Conservation (phyloP, 2,113 vertebrate species). For the Ascaphus truei region DNA sequence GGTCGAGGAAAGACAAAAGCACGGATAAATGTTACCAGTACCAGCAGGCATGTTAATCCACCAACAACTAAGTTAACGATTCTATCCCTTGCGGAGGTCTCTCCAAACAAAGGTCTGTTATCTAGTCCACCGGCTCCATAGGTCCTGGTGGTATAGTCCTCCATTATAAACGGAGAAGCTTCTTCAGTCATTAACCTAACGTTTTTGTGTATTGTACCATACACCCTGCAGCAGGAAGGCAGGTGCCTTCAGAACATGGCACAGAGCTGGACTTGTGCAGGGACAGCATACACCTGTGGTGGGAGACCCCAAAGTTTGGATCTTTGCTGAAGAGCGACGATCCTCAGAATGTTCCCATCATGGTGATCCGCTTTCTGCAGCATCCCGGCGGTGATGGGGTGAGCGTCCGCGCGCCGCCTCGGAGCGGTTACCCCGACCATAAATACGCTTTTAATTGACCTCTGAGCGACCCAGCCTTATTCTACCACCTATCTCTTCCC, state of each 20-base stretch:
- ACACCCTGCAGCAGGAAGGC: neutral
- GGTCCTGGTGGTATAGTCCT: constrained; percentile 76
- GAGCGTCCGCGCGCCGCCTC: too few species aligned
- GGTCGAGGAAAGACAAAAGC: constrained; percentile 78
- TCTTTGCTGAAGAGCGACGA: neutral
- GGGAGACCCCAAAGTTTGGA: neutral
- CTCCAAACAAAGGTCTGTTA: constrained; percentile 89
- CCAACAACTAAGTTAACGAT: constrained; percentile 89
- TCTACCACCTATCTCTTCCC: too few species aligned
- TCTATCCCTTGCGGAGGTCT: constrained; percentile 89
- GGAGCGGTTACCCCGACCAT: too few species aligned
- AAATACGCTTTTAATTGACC: too few species aligned
- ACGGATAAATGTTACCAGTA: constrained; percentile 80
- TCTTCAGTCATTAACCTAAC: constrained; percentile 32
- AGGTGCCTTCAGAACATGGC: constrained; percentile 26
- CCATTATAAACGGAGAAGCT: constrained; percentile 63
- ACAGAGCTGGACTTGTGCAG: constrained; percentile 1
- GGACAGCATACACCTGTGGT: neutral
- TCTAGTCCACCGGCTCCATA: constrained; percentile 86
- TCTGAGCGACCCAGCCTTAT: too few species aligned
- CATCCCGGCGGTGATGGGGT: too few species aligned
- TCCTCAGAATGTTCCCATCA: constrained; percentile 9
- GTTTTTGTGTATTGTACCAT: constrained; percentile 16
- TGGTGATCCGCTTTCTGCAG: neutral
- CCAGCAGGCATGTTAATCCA: constrained; percentile 76